These are phyloP conservation scores for Lycaon pictus DNA, from an alignment of 2,113 vertebrate species.

Conservation along the genomic window DNA sequence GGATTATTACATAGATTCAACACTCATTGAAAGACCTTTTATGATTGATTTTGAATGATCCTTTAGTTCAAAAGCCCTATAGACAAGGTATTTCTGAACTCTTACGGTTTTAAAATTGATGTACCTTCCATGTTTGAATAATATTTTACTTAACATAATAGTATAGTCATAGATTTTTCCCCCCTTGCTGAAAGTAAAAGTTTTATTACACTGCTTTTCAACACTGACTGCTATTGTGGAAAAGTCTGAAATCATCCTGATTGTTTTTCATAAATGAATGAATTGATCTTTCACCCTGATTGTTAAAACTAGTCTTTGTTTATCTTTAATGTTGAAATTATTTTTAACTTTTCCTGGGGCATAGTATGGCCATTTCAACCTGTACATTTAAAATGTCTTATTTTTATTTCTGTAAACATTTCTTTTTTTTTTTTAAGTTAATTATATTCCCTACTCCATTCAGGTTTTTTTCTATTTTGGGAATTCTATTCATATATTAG, in stretches of 20 bases:
- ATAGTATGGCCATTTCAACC: not conserved
- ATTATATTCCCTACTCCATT: not conserved
- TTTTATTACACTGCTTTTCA: not conserved
- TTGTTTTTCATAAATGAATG: not conserved
- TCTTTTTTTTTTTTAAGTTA: not conserved
- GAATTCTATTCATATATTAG: not conserved
- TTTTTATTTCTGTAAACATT: not conserved
- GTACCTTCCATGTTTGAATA: not conserved
- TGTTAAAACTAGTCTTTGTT: not conserved
- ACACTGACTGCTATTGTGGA: not conserved
- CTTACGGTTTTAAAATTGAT: not conserved
- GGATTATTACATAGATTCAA: not conserved
- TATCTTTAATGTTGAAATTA: not conserved
- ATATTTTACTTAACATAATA: not conserved
- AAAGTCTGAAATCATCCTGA: not conserved
- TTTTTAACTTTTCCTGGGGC: not conserved
- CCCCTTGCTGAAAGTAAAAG: not conserved
- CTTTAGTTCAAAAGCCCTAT: not conserved
- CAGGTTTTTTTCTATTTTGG: not conserved
- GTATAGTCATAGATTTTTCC: not conserved
- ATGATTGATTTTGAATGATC: not conserved
- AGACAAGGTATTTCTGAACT: not conserved
- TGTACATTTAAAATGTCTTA: not conserved
- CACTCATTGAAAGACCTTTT: not conserved
- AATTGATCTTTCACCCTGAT: not conserved